Evolutionary conservation across 2,797 vertebrate genomes (phyloP), one percentile per base, ranked within the genome.

Genomic region (Salarias fasciatus): DNA sequence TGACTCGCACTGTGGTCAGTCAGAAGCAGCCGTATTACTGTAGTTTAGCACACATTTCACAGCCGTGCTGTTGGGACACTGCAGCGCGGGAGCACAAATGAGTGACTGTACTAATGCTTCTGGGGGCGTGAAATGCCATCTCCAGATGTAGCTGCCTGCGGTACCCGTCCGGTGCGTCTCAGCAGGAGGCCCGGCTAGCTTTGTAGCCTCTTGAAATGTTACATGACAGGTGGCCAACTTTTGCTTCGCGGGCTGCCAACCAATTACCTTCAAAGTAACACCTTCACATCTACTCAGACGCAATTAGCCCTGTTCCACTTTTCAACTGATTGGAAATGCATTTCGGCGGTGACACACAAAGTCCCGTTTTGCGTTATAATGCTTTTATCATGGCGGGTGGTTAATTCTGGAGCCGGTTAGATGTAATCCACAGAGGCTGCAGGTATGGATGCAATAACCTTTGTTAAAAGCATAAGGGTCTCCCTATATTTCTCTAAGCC

Each of bases 381-480:
- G 66, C 75, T 80, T 83, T 84, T 76, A 80, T 69, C 75, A 46
- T 78, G 15, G 57, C 58, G 46, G 81, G 77, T 15, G 3, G 66
- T 63, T 42, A 66, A 60, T 36, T 30, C 53, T 28, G n/a, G 44
- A 63, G 69, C 47, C 36, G 50, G 56, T 53, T 18, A 48, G 37
- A 37, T 53, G 29, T 51, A 77, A 66, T 71, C 55, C 55, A 51
- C 57, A 46, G 40, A 69, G 53, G 52, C 53, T 62, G 69, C 64
- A 62, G 62, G 63, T 72, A 56, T 28, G 55, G 54, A 66, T 69
- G 59, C 70, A 78, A 69, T 83, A 79, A 63, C 46, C 36, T 40
- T 59, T 52, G 51, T 62, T 67, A 35, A 44, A 65, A 74, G 65
- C 82, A 75, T 49, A 62, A 56, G 58, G 59, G 60, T 79, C 57